Evolutionary conservation across 2,113 vertebrate species (phyloP).

Genomic region (Passer domesticus): DNA sequence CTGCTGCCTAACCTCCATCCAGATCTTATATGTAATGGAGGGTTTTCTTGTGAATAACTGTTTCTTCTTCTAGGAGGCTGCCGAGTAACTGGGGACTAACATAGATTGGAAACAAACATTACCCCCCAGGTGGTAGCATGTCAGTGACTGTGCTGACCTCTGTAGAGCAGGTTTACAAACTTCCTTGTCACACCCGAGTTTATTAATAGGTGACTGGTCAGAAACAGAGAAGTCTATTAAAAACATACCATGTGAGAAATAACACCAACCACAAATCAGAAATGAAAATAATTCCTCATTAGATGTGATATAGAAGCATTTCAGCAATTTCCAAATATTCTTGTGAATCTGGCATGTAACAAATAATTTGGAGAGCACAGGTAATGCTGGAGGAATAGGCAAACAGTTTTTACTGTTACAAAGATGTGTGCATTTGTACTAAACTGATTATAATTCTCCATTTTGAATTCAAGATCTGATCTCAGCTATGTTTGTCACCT

Average conservation of each 20-base stretch:
- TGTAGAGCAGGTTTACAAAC: background rate
- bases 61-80: background rate
- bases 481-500: background rate
- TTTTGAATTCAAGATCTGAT: background rate
- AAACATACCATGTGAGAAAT: background rate
- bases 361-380: background rate
- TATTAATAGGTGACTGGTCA: background rate
- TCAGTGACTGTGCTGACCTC: background rate
- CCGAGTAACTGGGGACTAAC: background rate
- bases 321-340: background rate
- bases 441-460: background rate
- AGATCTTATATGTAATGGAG: accelerated
- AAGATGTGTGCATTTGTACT: background rate
- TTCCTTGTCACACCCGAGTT: background rate
- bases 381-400: background rate
- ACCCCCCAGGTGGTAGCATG: background rate
- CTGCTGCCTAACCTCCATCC: background rate
- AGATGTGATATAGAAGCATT: background rate
- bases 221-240: background rate
- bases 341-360: background rate
- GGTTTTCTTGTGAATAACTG: background rate
- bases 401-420: background rate
- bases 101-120: background rate
- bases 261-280: background rate
- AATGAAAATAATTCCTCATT: background rate